These are phyloP conservation scores for Saturnia pavonia DNA, from an alignment of 2,888 invertebrate genomes.

Conservation along the genomic window DNA sequence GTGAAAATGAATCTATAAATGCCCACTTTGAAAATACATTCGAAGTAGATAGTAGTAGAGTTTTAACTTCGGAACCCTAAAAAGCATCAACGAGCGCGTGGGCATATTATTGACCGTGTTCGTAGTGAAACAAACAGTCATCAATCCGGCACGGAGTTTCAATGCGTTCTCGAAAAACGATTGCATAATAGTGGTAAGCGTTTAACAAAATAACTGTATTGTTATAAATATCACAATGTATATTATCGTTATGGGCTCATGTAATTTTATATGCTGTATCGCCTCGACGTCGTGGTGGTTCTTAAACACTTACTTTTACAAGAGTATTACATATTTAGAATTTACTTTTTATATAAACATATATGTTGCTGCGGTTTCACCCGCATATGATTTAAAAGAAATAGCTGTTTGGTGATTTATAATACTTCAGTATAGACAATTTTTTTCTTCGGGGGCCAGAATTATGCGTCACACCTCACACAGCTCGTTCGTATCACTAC, in stretches of 20 bases:
- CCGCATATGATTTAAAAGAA: too few species aligned
- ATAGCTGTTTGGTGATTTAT: too few species aligned
- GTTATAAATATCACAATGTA: slow-evolving; percentile 61
- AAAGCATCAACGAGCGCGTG: not conserved
- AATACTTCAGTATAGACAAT: too few species aligned
- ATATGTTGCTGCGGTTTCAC: too few species aligned
- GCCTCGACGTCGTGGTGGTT: slow-evolving; percentile 54
- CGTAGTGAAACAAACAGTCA: not conserved
- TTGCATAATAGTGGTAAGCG: not conserved
- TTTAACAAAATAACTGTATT: slow-evolving; percentile 27
- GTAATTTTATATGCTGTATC: slow-evolving; percentile 33
- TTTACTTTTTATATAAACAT: not conserved
- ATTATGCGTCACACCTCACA: too few species aligned
- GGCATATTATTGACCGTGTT: not conserved
- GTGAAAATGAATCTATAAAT: too few species aligned
- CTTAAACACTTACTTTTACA: slow-evolving; percentile 49
- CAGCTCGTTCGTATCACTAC: too few species aligned
- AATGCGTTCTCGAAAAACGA: not conserved
- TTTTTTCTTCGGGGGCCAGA: too few species aligned
- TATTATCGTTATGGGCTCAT: slow-evolving; percentile 50
- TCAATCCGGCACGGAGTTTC: not conserved
- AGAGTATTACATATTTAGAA: slow-evolving; percentile 20
- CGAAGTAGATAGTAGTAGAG: too few species aligned
- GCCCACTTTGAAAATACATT: too few species aligned
- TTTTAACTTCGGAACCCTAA: too few species aligned